These are phyloP conservation scores for Nyctibius grandis DNA, from an alignment of 2,797 vertebrate species.

Conservation along the genomic window DNA sequence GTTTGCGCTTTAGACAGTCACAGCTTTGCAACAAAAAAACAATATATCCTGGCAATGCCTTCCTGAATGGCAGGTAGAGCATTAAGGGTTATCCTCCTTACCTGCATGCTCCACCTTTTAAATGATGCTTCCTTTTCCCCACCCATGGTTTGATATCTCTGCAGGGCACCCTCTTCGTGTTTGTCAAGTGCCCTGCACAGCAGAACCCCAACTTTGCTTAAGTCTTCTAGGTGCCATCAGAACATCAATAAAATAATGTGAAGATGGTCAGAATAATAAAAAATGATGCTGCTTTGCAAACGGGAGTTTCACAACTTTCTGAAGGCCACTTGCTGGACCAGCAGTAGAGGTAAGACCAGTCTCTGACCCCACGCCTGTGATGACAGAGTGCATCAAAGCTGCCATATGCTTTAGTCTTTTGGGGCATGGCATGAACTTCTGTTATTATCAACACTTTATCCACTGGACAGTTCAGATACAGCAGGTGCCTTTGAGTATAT, in stretches of 20 bases:
- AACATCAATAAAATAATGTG: background rate
- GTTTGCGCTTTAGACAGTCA: background rate
- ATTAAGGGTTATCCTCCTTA: background rate
- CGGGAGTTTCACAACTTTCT: background rate
- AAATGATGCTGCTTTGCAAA: background rate
- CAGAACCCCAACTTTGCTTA: background rate
- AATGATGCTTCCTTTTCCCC: background rate
- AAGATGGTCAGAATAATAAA: background rate
- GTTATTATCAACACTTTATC: background rate
- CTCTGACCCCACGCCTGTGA: accelerated
- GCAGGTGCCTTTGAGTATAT: background rate
- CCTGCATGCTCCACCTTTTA: background rate
- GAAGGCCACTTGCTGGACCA: background rate
- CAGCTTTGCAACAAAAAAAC: background rate
- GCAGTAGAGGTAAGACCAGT: background rate
- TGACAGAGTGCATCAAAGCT: background rate
- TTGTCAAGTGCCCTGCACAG: accelerated
- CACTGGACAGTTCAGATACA: background rate
- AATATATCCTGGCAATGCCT: background rate
- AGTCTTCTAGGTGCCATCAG: background rate
- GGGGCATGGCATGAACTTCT: background rate
- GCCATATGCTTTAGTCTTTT: background rate
- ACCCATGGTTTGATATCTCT: accelerated
- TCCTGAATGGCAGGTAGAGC: background rate
- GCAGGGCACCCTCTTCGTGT: background rate